Conservation (phyloP, 2,797 vertebrate species). For the Chloroceryle inda region DNA sequence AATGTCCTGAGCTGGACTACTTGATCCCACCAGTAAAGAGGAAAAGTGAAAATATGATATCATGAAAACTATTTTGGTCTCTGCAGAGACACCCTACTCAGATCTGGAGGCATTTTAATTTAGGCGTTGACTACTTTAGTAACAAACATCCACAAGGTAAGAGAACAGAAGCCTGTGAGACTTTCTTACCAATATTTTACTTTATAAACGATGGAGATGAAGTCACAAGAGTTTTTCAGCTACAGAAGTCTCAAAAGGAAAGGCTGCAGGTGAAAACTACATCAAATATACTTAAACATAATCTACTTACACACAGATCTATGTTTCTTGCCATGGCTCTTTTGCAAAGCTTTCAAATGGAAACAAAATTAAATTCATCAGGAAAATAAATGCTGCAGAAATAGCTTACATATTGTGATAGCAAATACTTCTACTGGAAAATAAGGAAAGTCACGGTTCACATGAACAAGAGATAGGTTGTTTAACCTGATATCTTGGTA, state of each 20-base stretch:
- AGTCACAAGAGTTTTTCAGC: not conserved
- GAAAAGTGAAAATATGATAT: not conserved
- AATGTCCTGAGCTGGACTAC: not conserved
- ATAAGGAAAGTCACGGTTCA: not conserved
- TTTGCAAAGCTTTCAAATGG: not conserved
- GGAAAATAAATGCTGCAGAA: not conserved
- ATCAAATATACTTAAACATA: not conserved
- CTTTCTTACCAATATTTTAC: not conserved
- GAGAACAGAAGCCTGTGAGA: not conserved
- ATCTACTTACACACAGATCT: not conserved
- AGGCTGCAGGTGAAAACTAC: not conserved
- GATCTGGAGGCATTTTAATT: not conserved
- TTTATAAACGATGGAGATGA: not conserved
- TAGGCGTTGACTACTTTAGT: not conserved
- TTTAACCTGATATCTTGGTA: not conserved
- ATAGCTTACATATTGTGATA: not conserved
- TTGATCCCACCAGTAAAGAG: not conserved
- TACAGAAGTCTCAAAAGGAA: not conserved
- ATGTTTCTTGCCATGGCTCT: not conserved
- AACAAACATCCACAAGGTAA: not conserved
- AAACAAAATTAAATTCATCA: not conserved
- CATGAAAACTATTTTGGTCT: not conserved
- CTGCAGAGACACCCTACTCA: not conserved
- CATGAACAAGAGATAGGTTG: not conserved
- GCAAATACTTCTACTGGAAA: not conserved